Conservation (phyloP, 1,140 invertebrate species). For the Hycleus cichorii region DNA sequence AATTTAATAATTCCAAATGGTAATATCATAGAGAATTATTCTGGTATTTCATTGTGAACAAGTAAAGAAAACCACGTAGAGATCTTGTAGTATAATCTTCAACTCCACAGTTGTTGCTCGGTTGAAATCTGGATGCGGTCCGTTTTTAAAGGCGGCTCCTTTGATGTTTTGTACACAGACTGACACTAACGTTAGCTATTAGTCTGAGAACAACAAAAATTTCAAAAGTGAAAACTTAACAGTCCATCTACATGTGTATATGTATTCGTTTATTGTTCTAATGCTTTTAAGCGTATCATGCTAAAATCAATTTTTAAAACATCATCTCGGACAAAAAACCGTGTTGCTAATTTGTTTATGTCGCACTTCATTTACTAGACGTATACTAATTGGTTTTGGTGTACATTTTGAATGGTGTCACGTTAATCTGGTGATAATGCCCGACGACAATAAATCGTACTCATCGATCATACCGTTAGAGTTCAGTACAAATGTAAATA, state of each 20-base stretch:
- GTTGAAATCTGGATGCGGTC: not conserved
- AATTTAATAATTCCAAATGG: too few relatives aligned
- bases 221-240: too few relatives aligned
- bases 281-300: constrained; percentile 7
- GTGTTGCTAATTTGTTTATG: constrained; percentile 10
- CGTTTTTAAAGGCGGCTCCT: not conserved
- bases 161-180: not conserved
- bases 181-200: not conserved
- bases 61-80: too few relatives aligned
- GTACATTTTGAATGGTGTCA: not conserved
- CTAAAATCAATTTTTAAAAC: constrained; percentile 6
- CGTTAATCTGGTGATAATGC: constrained; percentile 5
- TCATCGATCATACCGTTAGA: not conserved
- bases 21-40: too few relatives aligned
- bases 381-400: constrained; percentile 6
- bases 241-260: too few relatives aligned
- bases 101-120: not conserved
- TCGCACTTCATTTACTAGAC: constrained; percentile 4
- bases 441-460: not conserved
- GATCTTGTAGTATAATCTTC: not conserved
- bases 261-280: not conserved
- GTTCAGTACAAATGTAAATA: too few relatives aligned
- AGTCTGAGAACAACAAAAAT: too few relatives aligned
- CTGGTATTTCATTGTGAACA: too few relatives aligned
- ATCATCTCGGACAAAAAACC: not conserved